A percentile compares a stretch with the other conserved stretches of the same genome.
Evolutionary conservation across 23 tunicate species (phyloP).

Genomic region (Halocynthia aurantium): DNA sequence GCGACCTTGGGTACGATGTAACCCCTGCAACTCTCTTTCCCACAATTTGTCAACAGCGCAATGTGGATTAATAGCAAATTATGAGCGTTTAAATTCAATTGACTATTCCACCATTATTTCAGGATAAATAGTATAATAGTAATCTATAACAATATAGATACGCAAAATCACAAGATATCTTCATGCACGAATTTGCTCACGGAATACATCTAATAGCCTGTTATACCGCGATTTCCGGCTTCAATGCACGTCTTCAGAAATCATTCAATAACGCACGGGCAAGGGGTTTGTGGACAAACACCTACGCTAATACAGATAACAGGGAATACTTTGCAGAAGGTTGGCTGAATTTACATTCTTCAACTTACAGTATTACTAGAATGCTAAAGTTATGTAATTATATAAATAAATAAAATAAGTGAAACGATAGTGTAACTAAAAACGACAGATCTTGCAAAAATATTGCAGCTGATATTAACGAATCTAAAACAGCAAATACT

Average conservation of each 20-base stretch:
- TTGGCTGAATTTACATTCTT: background rate
- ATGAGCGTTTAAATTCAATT: no score
- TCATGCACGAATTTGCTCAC: conserved; percentile 82
- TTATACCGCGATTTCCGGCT: conserved; percentile 46
- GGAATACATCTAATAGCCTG: conserved; percentile 75
- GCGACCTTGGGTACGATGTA: no score
- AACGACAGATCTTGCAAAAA: no score
- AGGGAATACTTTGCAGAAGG: conserved; percentile 75
- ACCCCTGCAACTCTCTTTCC: no score
- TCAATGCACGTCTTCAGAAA: conserved; percentile 38
- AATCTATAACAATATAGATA: conserved; percentile 16
- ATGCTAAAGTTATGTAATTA: no score
- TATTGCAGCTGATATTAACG: no score
- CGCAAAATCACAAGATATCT: conserved; percentile 44
- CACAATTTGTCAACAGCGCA: no score
- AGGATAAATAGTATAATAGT: background rate
- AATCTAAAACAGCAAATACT: no score
- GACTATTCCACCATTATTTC: background rate
- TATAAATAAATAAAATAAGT: no score
- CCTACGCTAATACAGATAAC: conserved; percentile 68
- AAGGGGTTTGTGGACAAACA: conserved; percentile 54
- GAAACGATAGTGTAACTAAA: no score
- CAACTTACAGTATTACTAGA: no score
- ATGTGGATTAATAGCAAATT: no score
- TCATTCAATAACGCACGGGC: conserved; percentile 39